Percentiles rank a stretch among this genome's conserved stretches.
phyloP scores from a whole-genome alignment of 2,888 invertebrate species.

The Ennomos erosarius region DNA sequence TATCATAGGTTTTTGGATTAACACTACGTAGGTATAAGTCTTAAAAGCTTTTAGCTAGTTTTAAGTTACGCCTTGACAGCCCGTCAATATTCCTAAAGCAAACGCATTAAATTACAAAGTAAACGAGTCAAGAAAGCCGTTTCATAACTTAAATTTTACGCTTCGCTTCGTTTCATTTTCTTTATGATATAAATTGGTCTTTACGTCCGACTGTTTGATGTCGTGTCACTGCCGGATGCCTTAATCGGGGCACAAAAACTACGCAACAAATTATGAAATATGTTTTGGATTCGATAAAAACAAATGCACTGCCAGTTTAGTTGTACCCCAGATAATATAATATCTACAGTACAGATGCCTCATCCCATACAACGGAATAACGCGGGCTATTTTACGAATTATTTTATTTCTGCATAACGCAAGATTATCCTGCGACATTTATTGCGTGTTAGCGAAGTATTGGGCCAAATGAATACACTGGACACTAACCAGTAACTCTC shows the following conservation, averaged over 20 bases:
- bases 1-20: background rate
- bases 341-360: too few species aligned
- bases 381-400: too few species aligned
- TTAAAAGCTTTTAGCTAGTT: background rate
- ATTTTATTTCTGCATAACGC: too few species aligned
- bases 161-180: conserved; percentile 28
- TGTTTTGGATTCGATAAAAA: background rate
- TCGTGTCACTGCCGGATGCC: conserved; percentile 15
- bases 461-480: too few species aligned
- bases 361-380: too few species aligned
- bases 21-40: too few species aligned
- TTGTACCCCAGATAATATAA: too few species aligned
- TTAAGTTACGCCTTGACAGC: background rate
- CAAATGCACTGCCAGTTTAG: background rate
- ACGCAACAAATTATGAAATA: conserved; percentile 5
- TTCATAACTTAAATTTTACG: conserved; percentile 33
- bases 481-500: too few species aligned
- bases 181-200: conserved; percentile 28
- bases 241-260: background rate
- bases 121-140: conserved; percentile 35
- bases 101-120: conserved; percentile 15
- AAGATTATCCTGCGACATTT: too few species aligned
- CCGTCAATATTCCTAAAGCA: conserved; percentile 1
- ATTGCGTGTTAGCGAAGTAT: too few species aligned
- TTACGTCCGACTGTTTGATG: conserved; percentile 4